These are phyloP conservation scores for Spicauda simplicius DNA, from an alignment of 2,888 invertebrate genomes.

Conservation along the genomic window DNA sequence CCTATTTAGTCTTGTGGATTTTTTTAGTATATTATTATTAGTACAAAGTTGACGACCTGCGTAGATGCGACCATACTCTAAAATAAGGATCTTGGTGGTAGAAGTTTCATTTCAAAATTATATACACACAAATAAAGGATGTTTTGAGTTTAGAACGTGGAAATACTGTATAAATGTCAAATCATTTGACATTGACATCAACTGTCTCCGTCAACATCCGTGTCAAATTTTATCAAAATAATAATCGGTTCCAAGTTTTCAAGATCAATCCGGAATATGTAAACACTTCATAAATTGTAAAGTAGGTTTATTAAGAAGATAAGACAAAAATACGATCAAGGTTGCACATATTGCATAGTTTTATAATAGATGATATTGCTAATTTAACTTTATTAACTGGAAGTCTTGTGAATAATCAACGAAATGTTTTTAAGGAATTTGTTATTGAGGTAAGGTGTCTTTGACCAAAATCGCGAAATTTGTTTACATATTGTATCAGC, in stretches of 20 bases:
- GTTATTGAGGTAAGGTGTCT: neutral
- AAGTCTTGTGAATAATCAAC: neutral
- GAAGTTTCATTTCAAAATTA: too few relatives aligned
- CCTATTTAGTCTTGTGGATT: too few relatives aligned
- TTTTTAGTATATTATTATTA: too few relatives aligned
- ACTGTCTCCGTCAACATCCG: neutral
- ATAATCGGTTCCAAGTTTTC: neutral
- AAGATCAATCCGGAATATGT: neutral
- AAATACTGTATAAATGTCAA: neutral
- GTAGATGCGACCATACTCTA: too few relatives aligned
- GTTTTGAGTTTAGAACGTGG: too few relatives aligned
- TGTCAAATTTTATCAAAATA: neutral
- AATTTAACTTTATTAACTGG: too few relatives aligned
- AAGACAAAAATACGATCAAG: neutral
- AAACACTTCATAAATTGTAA: neutral
- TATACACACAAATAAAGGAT: too few relatives aligned
- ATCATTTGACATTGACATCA: neutral
- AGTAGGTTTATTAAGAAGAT: neutral
- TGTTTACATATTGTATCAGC: neutral
- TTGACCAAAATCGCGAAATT: neutral
- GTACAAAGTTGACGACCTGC: too few relatives aligned
- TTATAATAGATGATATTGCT: neutral
- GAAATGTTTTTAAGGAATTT: constrained; percentile 1
- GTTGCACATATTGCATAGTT: neutral
- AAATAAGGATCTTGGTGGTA: too few relatives aligned